These are phyloP conservation scores for Takifugu rubripes DNA, from an alignment of 2,797 vertebrate species.

Conservation along the genomic window DNA sequence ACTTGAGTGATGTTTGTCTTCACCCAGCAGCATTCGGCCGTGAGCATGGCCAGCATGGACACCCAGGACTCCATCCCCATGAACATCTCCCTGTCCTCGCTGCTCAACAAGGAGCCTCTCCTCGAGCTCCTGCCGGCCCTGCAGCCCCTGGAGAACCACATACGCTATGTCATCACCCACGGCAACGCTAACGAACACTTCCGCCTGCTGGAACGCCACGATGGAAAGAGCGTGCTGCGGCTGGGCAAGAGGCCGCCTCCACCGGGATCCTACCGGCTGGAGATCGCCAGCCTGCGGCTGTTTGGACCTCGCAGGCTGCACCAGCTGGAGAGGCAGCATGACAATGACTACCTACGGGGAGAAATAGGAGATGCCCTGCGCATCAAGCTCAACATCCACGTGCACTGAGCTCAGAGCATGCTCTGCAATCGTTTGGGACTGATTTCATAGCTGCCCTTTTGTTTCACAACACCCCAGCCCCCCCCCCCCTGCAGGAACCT, in stretches of 20 bases:
- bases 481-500: constrained; percentile 41
- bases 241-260: constrained; percentile 75
- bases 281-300: constrained; percentile 84
- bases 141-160: constrained; percentile 80
- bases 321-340: constrained; percentile 81
- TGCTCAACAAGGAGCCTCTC: constrained; percentile 83
- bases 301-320: constrained; percentile 78
- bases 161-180: constrained; percentile 82
- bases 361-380: constrained; percentile 83
- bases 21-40: constrained; percentile 50
- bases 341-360: constrained; percentile 83
- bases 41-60: constrained; percentile 88
- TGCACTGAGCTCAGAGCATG: constrained; percentile 76
- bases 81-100: constrained; percentile 77
- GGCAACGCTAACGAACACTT: constrained; percentile 84
- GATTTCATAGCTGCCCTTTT: constrained; percentile 45
- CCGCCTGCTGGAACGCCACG: constrained; percentile 81
- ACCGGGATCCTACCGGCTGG: constrained; percentile 82
- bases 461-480: constrained; percentile 4
- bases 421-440: constrained; percentile 55
- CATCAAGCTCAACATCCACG: constrained; percentile 87
- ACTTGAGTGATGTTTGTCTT: background rate
- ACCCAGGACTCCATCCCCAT: constrained; percentile 80
- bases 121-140: constrained; percentile 86
- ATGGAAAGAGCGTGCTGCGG: constrained; percentile 83